phyloP scores from a whole-genome alignment of 2,888 invertebrate species.

The Linnaemya tessellans region DNA sequence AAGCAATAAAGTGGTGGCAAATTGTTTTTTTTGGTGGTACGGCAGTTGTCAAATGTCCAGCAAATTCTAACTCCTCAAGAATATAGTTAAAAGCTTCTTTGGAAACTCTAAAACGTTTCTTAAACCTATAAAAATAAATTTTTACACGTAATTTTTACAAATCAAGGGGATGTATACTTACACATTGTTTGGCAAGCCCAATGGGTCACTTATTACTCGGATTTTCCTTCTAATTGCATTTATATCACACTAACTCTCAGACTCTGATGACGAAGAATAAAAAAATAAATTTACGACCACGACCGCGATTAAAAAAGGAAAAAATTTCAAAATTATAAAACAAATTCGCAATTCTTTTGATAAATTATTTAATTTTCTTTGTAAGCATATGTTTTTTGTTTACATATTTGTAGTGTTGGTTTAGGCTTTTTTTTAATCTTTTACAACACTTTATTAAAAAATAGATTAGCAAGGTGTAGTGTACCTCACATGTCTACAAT shows the following conservation, averaged over 20 bases:
- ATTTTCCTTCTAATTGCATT: constrained; percentile 16
- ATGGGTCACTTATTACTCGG: constrained; percentile 11
- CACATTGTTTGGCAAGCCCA: constrained; percentile 11
- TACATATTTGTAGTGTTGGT: neutral
- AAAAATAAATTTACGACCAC: no score
- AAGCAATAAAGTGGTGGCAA: no score
- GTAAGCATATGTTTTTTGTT: constrained; percentile 14
- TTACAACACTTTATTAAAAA: constrained; percentile 20
- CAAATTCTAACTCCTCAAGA: no score
- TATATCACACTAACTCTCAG: neutral
- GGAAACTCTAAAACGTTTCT: no score
- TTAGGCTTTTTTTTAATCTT: neutral
- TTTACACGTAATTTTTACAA: no score
- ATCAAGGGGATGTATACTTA: neutral
- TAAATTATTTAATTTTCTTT: constrained; percentile 11
- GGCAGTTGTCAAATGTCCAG: no score
- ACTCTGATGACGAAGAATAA: neutral
- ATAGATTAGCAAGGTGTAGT: constrained; percentile 11
- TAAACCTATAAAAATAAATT: no score
- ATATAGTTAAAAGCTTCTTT: no score
- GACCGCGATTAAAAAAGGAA: no score
- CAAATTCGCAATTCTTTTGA: neutral
- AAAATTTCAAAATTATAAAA: constrained; percentile 1
- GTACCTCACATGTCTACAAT: no score
- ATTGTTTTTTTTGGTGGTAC: no score